Evolutionary conservation across 1,140 invertebrate genomes (phyloP), one percentile per base, ranked within the genome.

Genomic region (Atta colombica): DNA sequence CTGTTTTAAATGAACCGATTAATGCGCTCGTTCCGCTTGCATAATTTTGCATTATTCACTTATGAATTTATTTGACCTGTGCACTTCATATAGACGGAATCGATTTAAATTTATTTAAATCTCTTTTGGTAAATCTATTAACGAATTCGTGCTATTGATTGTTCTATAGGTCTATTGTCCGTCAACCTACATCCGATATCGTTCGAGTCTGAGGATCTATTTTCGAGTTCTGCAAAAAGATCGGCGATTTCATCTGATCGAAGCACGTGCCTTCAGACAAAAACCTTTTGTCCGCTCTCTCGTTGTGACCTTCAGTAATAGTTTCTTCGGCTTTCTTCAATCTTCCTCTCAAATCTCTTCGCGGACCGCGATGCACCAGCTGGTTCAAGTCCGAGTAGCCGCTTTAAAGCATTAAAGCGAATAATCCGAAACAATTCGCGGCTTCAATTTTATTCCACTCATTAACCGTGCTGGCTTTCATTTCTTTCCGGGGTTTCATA

Each of bases 331-430:
- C 14, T 10, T 16, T 16, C 21, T 45, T 75, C 25, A 14, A 49
- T n/a, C n/a, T 35, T 55, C 18, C 49, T 58, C 21, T 45, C 45
- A 21, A 51, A 78, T 49, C 45, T 65, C 45, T 25, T 31, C 77
- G 0, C n/a, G 63, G 14, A 4, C 10, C 63, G n/a, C 61, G 61
- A 68, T 31, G 3, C 49, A 16, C 6, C 77, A 28, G n/a, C 28
- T 25, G 45, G 68, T 28, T 16, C 10, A 63, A 45, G 8, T n/a
- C 25, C 6, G 8, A 3, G 35, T 58, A 16, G 14, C 10, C 63
- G 21, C 77, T 69, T 81, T 58, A 71, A 69, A 71, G 16, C n/a
- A 12, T 51, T 80, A 69, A 80, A 80, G 77, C 63, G 63, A 81
- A 45, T 58, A 81, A 81, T 81, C 10, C 65, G n/a, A 8, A 55